phyloP scores from a whole-genome alignment of 2,797 vertebrate species.

The Allobates femoralis region DNA sequence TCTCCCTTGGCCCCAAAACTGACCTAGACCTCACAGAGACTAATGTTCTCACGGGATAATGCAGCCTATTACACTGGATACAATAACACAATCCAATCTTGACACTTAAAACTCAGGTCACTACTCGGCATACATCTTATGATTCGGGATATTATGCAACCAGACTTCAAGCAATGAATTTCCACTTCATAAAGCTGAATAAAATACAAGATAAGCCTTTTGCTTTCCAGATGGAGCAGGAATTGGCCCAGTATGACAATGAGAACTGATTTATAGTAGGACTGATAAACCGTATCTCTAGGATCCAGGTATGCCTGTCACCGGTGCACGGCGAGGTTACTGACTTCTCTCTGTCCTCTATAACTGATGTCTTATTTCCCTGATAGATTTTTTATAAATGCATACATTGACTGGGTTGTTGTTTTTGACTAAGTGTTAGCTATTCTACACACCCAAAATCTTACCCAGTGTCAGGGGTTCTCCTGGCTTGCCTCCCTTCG shows the following conservation, averaged over 20 bases:
- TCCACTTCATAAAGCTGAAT: slow-evolving; percentile 42
- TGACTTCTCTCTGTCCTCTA: neutral
- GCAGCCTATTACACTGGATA: slow-evolving; percentile 18
- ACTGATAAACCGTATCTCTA: slow-evolving; percentile 13
- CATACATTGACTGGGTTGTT: neutral
- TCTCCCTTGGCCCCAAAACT: slow-evolving; percentile 6
- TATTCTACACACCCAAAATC: neutral
- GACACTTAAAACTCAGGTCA: slow-evolving; percentile 19
- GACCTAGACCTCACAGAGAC: neutral
- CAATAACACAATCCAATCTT: slow-evolving; percentile 29
- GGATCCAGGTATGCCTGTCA: neutral
- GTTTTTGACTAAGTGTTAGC: neutral
- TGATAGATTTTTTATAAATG: neutral
- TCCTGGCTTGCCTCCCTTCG: neutral
- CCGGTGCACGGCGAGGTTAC: neutral
- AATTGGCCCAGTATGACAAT: slow-evolving; percentile 1
- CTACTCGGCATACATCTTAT: slow-evolving; percentile 2
- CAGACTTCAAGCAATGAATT: slow-evolving; percentile 19
- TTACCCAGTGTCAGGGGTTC: neutral
- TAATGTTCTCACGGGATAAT: slow-evolving; percentile 39
- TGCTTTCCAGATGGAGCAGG: slow-evolving; percentile 25
- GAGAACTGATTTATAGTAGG: slow-evolving; percentile 1
- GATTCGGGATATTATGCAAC: slow-evolving; percentile 29
- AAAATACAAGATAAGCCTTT: slow-evolving; percentile 36
- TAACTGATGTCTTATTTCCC: neutral